Evolutionary conservation across 1,140 invertebrate species (phyloP).

Genomic region (Neuroterus valhalla): DNA sequence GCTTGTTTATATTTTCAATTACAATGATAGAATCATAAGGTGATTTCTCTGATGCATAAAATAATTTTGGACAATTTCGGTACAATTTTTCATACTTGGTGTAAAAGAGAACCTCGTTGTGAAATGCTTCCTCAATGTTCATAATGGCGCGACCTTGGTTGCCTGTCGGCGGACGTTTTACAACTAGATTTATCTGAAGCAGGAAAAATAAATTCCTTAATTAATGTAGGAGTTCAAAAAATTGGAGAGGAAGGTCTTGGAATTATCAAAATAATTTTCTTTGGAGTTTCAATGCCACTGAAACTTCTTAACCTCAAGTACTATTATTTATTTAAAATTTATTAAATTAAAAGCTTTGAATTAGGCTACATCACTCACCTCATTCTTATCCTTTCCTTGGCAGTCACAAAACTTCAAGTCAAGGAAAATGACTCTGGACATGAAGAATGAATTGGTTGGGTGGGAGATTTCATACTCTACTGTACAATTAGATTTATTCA

Average conservation of each 20-base stretch:
- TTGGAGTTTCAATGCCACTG: too few relatives aligned
- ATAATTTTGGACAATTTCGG: slow-evolving; percentile 38
- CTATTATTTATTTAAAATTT: too few relatives aligned
- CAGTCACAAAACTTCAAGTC: background rate
- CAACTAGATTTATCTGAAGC: background rate
- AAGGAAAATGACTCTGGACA: background rate
- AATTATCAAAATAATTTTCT: too few relatives aligned
- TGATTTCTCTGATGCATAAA: background rate
- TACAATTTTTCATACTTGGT: slow-evolving; percentile 35
- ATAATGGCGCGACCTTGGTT: background rate
- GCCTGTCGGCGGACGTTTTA: background rate
- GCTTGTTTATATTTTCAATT: slow-evolving; percentile 43
- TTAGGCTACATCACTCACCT: background rate
- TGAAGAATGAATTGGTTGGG: background rate
- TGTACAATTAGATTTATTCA: background rate
- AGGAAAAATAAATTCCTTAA: background rate
- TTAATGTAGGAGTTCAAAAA: too few relatives aligned
- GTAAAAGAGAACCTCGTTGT: slow-evolving; percentile 52
- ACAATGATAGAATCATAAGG: slow-evolving; percentile 36
- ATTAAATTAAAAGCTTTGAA: too few relatives aligned
- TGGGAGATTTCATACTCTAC: background rate
- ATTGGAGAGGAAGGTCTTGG: too few relatives aligned
- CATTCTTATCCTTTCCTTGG: background rate
- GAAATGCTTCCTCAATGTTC: slow-evolving; percentile 34
- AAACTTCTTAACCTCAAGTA: too few relatives aligned